Conservation (phyloP, 2,113 vertebrate species). For the Electrona antarctica region DNA sequence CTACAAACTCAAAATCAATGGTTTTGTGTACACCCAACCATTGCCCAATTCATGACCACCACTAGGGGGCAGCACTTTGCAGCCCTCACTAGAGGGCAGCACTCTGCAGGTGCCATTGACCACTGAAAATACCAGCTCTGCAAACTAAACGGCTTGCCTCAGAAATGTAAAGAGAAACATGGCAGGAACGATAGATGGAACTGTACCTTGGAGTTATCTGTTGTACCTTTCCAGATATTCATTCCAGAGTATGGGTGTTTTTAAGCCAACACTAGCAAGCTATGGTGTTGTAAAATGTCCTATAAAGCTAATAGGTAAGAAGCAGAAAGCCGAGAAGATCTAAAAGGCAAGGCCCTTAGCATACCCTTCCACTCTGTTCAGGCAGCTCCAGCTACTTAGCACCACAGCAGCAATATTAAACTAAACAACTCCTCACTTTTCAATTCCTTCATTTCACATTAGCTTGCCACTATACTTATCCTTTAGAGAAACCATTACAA, state of each 20-base stretch:
- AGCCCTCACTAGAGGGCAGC: slow-evolving; percentile 38
- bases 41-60: slow-evolving; percentile 20
- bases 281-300: slow-evolving; percentile 23
- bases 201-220: slow-evolving; percentile 18
- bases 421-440: slow-evolving; percentile 43
- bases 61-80: slow-evolving; percentile 48
- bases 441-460: slow-evolving; percentile 57
- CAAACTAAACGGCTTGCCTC: slow-evolving; percentile 32
- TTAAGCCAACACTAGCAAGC: slow-evolving; percentile 22
- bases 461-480: slow-evolving; percentile 37
- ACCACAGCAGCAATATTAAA: slow-evolving; percentile 55
- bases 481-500: slow-evolving; percentile 19
- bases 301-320: slow-evolving; percentile 24
- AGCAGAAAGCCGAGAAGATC: slow-evolving; percentile 39
- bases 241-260: neutral
- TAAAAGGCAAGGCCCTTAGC: slow-evolving; percentile 61
- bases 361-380: slow-evolving; percentile 38
- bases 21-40: slow-evolving; percentile 34
- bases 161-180: slow-evolving; percentile 33
- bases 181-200: slow-evolving; percentile 19
- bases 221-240: neutral
- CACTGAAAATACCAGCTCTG: slow-evolving; percentile 43
- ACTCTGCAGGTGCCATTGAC: slow-evolving; percentile 43
- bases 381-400: slow-evolving; percentile 43
- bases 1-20: slow-evolving; percentile 62